Conservation (phyloP, 2,888 invertebrate species). For the Pediacus dermestoides region DNA sequence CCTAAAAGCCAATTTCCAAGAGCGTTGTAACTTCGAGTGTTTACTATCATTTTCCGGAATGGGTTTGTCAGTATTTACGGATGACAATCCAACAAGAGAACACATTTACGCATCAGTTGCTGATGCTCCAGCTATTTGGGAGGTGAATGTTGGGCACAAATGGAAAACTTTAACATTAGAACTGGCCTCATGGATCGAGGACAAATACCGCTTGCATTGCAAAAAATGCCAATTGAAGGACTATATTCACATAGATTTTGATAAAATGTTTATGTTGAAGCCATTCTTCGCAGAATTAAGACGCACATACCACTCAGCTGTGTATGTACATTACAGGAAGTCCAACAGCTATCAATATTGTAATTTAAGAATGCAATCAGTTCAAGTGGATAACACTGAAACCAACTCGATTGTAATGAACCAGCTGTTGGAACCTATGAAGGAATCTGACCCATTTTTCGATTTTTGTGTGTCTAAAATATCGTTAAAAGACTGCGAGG, state of each 20-base stretch:
- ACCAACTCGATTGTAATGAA: conserved; percentile 40
- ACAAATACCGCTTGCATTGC: conserved; percentile 67
- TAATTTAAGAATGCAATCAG: conserved; percentile 63
- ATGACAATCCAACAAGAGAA: conserved; percentile 54
- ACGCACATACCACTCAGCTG: conserved; percentile 68
- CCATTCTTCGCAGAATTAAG: conserved; percentile 78
- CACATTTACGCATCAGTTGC: conserved; percentile 64
- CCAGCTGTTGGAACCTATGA: conserved; percentile 52
- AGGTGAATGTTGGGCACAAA: conserved; percentile 72
- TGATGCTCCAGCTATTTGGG: conserved; percentile 74
- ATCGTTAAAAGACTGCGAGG: conserved; percentile 51
- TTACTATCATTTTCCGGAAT: conserved; percentile 67
- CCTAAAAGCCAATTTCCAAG: conserved; percentile 59
- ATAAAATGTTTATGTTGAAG: conserved; percentile 83
- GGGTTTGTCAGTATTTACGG: conserved; percentile 58
- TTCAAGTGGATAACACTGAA: conserved; percentile 67
- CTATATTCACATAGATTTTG: conserved; percentile 74
- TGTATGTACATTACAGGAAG: conserved; percentile 70
- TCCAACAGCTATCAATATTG: conserved; percentile 66
- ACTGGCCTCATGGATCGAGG: conserved; percentile 77
- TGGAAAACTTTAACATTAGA: conserved; percentile 78
- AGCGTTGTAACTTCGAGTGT: conserved; percentile 64
- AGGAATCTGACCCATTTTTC: conserved; percentile 60
- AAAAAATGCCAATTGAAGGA: conserved; percentile 73
- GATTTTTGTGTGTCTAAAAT: conserved; percentile 57